These are phyloP conservation scores for Syrista parreyssii DNA, from an alignment of 2,888 invertebrate species.

Conservation along the genomic window DNA sequence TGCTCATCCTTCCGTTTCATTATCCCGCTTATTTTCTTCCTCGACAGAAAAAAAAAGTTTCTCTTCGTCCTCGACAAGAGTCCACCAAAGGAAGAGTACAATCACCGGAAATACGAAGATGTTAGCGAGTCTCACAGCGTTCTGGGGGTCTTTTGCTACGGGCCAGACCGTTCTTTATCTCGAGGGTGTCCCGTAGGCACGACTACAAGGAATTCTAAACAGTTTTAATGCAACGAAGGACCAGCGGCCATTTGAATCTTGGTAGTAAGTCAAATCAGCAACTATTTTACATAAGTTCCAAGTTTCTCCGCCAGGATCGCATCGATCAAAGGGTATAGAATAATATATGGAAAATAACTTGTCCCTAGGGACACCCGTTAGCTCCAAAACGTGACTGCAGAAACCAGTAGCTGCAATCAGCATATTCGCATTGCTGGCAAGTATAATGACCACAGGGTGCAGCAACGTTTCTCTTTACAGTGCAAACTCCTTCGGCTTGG, in stretches of 20 bases:
- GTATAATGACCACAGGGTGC: background rate
- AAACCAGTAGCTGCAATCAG: background rate
- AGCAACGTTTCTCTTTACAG: background rate
- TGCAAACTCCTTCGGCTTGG: background rate
- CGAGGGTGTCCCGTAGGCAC: slow-evolving; percentile 22
- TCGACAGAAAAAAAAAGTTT: slow-evolving; percentile 21
- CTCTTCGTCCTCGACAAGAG: slow-evolving; percentile 12
- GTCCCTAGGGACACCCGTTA: background rate
- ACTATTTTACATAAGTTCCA: background rate
- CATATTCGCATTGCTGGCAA: background rate
- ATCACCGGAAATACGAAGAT: slow-evolving; percentile 32
- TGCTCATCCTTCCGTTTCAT: background rate
- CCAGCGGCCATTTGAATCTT: background rate
- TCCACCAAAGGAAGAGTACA: slow-evolving; percentile 23
- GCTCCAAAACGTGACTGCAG: background rate
- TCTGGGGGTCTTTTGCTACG: slow-evolving; percentile 2
- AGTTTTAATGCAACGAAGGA: background rate
- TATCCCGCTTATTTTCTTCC: background rate
- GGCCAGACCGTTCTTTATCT: slow-evolving; percentile 28
- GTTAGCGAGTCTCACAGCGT: slow-evolving; percentile 32
- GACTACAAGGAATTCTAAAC: slow-evolving; percentile 26
- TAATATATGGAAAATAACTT: background rate
- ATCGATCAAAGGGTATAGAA: background rate
- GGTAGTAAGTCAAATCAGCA: background rate
- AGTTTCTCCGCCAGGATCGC: background rate